phyloP scores from a whole-genome alignment of 2,113 vertebrate genomes.

The Sporophila hypoxantha region DNA sequence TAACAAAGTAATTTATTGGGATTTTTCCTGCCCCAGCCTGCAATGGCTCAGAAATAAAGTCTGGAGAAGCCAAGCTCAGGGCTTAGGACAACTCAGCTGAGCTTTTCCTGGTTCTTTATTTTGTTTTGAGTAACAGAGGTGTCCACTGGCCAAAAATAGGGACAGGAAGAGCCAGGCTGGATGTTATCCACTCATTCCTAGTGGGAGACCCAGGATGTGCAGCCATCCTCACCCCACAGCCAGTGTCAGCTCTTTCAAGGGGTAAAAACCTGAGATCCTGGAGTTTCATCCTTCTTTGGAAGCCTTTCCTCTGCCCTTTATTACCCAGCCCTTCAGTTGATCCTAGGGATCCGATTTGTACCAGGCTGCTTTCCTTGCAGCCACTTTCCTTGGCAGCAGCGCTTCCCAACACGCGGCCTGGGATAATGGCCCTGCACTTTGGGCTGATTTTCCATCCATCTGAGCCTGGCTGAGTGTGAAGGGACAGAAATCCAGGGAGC shows the following conservation, averaged over 20 bases:
- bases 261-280: background rate
- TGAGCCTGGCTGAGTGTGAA: background rate
- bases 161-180: background rate
- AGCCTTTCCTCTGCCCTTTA: background rate
- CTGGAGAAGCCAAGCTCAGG: background rate
- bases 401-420: background rate
- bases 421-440: rapidly evolving
- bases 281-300: background rate
- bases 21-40: background rate
- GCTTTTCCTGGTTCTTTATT: background rate
- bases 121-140: background rate
- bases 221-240: background rate
- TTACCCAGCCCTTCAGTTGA: background rate
- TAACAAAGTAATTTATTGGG: background rate
- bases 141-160: background rate
- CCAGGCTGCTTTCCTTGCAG: background rate
- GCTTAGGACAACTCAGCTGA: background rate
- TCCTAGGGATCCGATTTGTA: background rate
- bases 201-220: background rate
- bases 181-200: background rate
- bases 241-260: rapidly evolving
- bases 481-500: background rate
- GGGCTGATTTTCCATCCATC: background rate
- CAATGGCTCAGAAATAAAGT: background rate
- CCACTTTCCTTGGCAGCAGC: background rate